Evolutionary conservation across 2,797 vertebrate genomes (phyloP).

Genomic region (Pempheris klunzingeri): DNA sequence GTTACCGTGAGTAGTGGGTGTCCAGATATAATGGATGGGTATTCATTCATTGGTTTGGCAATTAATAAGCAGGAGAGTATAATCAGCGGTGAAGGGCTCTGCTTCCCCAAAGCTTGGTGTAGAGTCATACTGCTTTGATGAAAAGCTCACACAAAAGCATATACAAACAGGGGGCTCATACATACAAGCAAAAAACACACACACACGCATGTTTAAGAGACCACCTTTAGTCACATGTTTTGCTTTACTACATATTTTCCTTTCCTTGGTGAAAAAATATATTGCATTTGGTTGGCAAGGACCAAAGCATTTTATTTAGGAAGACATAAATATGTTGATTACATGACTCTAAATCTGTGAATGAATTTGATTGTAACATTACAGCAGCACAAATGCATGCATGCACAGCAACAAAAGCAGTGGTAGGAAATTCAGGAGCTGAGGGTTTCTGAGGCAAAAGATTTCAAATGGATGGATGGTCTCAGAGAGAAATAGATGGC

Average conservation of each 20-base stretch:
- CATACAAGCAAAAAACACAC: constrained; percentile 12
- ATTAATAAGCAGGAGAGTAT: constrained; percentile 66
- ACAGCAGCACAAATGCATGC: constrained; percentile 1
- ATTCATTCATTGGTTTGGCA: constrained; percentile 71
- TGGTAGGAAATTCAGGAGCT: not conserved
- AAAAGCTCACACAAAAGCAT: constrained; percentile 57
- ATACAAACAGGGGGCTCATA: constrained; percentile 3
- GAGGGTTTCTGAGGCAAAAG: constrained; percentile 38
- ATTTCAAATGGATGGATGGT: constrained; percentile 53
- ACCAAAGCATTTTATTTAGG: not conserved
- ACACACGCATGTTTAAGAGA: constrained; percentile 8
- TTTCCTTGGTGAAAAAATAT: not conserved
- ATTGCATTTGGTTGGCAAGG: not conserved
- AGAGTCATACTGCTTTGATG: constrained; percentile 57
- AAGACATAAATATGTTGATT: not conserved
- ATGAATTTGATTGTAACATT: not conserved
- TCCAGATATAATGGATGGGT: constrained; percentile 64
- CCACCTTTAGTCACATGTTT: not conserved
- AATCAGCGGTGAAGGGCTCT: constrained; percentile 57
- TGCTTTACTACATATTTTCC: not conserved
- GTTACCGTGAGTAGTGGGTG: constrained; percentile 60
- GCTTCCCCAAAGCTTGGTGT: constrained; percentile 52
- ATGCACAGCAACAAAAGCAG: constrained; percentile 3
- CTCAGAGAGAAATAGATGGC: constrained; percentile 43
- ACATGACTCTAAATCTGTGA: not conserved